phyloP scores from a whole-genome alignment of 2,797 vertebrate species.

The Pogonophryne albipinna region DNA sequence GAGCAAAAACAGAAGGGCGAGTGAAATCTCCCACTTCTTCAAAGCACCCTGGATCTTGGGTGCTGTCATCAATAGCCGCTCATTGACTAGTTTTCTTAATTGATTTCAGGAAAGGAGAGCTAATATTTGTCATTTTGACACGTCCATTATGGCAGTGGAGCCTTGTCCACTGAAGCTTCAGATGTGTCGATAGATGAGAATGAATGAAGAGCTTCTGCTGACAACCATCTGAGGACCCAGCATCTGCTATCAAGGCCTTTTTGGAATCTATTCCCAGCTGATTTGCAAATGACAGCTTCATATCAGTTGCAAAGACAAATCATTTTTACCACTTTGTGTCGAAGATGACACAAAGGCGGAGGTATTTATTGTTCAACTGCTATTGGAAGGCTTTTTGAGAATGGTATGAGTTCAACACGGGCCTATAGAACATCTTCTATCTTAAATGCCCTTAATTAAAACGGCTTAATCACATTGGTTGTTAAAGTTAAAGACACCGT shows the following conservation, averaged over 20 bases:
- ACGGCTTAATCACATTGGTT: neutral
- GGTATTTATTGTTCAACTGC: conserved; percentile 31
- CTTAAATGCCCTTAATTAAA: conserved; percentile 17
- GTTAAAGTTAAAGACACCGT: conserved; percentile 9
- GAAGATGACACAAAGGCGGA: conserved; percentile 26
- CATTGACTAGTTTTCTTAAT: conserved; percentile 77
- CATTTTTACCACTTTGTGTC: conserved; percentile 14
- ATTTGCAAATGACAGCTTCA: neutral
- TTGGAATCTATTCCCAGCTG: conserved; percentile 17
- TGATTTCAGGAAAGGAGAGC: conserved; percentile 65
- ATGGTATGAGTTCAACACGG: conserved; percentile 37
- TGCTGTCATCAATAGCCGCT: conserved; percentile 55
- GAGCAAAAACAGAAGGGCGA: conserved; percentile 68
- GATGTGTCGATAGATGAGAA: conserved; percentile 79
- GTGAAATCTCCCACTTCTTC: conserved; percentile 49
- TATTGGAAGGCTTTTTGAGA: conserved; percentile 36
- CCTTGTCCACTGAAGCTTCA: conserved; percentile 73
- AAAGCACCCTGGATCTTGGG: conserved; percentile 52
- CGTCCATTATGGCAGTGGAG: conserved; percentile 68
- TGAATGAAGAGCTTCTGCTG: conserved; percentile 68
- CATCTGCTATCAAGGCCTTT: conserved; percentile 33
- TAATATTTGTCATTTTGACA: conserved; percentile 83
- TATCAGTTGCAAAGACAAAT: neutral
- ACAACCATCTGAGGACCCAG: conserved; percentile 62
- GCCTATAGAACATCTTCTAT: conserved; percentile 28